Conservation (phyloP, 2,888 invertebrate genomes). For the Scaptomyza flava region DNA sequence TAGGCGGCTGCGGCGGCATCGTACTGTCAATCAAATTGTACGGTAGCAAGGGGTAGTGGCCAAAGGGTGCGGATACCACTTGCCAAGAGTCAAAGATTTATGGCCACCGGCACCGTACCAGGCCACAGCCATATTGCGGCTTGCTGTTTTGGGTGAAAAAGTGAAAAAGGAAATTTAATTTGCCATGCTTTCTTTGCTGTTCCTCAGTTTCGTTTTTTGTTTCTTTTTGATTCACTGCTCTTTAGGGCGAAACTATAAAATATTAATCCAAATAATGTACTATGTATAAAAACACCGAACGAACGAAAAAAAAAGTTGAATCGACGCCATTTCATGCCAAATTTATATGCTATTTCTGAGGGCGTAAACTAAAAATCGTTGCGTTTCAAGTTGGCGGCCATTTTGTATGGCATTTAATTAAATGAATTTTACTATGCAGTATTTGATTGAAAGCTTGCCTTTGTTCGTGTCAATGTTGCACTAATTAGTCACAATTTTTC, state of each 20-base stretch:
- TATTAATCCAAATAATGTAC: conserved; percentile 48
- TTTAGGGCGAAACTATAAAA: conserved; percentile 33
- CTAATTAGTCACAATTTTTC: conserved; percentile 43
- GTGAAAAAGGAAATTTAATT: conserved; percentile 65
- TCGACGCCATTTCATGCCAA: conserved; percentile 83
- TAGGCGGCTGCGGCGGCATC: conserved; percentile 36
- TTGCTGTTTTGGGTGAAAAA: conserved; percentile 31
- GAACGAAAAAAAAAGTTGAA: conserved; percentile 40
- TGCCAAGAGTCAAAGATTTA: conserved; percentile 72
- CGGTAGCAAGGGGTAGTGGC: conserved; percentile 21
- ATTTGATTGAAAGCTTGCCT: conserved; percentile 23
- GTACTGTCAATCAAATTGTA: conserved; percentile 66
- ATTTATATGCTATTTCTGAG: conserved; percentile 82
- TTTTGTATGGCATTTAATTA: conserved; percentile 39
- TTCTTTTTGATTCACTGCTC: conserved; percentile 3
- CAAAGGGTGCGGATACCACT: conserved; percentile 35
- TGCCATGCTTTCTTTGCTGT: conserved; percentile 53
- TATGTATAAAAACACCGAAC: conserved; percentile 45
- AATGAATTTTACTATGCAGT: conserved; percentile 17
- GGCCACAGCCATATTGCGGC: conserved; percentile 53
- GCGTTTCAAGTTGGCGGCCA: conserved; percentile 39
- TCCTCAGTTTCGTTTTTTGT: conserved; percentile 14
- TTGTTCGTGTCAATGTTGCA: conserved; percentile 12
- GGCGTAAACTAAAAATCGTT: conserved; percentile 63
- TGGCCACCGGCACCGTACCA: conserved; percentile 44